Base-by-base conservation (phyloP, 2,113 vertebrate species). In the Pholis gunnellus region DNA sequence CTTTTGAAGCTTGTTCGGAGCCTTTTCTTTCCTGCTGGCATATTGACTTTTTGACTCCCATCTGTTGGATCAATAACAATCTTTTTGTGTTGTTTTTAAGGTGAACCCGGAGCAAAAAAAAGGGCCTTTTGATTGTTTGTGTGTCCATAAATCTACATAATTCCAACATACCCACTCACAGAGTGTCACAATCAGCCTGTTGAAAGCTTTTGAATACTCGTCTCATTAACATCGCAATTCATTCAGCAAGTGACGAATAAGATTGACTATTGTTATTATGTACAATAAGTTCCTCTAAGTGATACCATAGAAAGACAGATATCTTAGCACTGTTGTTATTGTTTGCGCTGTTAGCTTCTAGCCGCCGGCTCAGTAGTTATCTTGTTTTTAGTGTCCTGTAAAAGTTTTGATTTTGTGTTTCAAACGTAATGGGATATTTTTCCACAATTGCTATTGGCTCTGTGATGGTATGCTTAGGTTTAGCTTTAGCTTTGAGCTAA, bases 21-120 rank as follows among this genome's bases (percentile, higher is more conserved):
- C 3, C 13, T 9, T 14, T 48, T 4, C 6, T 46, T 46, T 29
- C 27, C 36, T 0, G 63, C 64, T 44, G 34, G 6, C 5, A 5
- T 34, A 72, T 60, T 25, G 50, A 82, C 31, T 74, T 18, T 4
- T 64, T 63, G 73, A 61, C 71, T 67, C 64, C 52, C 46, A 38
- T 20, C 25, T 70, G 48, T 70, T 59, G 40, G 54, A 81, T 85
- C 78, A 63, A 52, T 72, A 61, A 10, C 27, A 44, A 31, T 31
- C 2, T 17, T 1, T 22, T 34, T 42, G 38, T 42, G 44, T 72
- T 65, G 52, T 29, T 42, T 57, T 15, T 38, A 56, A 48, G 50
- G 54, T 60, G 69, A 72, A 70, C 69, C 27, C 27, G 22, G 10
- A 40, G 13, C 40, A 64, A 6, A 25, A 70, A 38, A 10, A 20